These are phyloP conservation scores for Xenus cinereus DNA, from an alignment of 2,113 vertebrate genomes.

Conservation along the genomic window DNA sequence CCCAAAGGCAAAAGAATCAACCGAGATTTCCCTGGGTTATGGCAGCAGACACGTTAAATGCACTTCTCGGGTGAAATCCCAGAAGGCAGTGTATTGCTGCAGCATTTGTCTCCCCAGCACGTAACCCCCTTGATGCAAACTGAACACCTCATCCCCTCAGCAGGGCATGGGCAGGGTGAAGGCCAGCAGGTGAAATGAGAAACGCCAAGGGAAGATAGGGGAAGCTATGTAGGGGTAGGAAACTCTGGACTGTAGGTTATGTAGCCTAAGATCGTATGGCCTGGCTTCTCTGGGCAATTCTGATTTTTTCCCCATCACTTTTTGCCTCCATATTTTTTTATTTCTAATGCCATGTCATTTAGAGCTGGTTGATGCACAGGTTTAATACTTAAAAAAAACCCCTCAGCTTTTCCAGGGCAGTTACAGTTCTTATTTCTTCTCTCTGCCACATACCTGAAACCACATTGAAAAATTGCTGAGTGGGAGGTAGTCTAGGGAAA, in stretches of 20 bases:
- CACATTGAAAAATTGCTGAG: background rate
- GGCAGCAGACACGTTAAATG: background rate
- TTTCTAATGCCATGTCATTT: background rate
- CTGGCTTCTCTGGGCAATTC: background rate
- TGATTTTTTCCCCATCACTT: background rate
- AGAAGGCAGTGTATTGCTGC: background rate
- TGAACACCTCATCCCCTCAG: rapidly evolving
- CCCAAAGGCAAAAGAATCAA: background rate
- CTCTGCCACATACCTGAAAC: background rate
- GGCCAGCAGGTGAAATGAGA: background rate
- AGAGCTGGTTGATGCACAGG: background rate
- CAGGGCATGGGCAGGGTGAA: background rate
- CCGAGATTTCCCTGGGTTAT: background rate
- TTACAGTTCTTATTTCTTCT: background rate
- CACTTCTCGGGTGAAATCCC: background rate
- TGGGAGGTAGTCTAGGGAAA: background rate
- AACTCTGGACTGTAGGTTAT: background rate
- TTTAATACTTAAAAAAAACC: background rate
- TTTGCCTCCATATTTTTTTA: background rate
- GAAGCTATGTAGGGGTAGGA: background rate
- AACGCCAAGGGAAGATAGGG: background rate
- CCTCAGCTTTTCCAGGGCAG: background rate
- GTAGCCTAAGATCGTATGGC: background rate
- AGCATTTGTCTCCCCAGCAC: background rate
- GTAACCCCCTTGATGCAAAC: rapidly evolving